phyloP scores from a whole-genome alignment of 2,888 invertebrate genomes.

The Diloba caeruleocephala region DNA sequence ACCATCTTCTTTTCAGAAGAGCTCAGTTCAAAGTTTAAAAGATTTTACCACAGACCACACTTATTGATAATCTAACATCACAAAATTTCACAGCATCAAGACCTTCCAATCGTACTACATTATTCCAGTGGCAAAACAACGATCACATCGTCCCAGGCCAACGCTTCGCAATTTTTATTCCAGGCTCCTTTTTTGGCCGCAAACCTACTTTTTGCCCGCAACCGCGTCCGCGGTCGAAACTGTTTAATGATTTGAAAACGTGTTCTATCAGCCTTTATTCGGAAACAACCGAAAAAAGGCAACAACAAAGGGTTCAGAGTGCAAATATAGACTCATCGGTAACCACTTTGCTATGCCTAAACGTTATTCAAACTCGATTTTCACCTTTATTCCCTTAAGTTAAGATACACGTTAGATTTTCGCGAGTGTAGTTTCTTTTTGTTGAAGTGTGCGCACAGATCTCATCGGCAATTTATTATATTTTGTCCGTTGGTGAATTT shows the following conservation, averaged over 20 bases:
- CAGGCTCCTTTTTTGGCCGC: conserved; percentile 68
- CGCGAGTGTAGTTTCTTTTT: conserved; percentile 51
- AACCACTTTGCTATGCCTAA: conserved; percentile 36
- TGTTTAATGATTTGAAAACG: conserved; percentile 90
- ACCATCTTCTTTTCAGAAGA: too few relatives aligned
- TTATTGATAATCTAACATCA: too few relatives aligned
- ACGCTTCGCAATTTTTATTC: conserved; percentile 72
- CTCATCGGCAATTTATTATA: conserved; percentile 89
- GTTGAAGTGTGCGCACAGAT: conserved; percentile 82
- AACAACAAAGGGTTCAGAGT: conserved; percentile 85
- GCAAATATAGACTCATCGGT: conserved; percentile 85
- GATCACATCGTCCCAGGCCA: conserved; percentile 73
- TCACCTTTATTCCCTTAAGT: conserved; percentile 55
- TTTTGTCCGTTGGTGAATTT: conserved; percentile 87
- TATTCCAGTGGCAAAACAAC: conserved; percentile 77
- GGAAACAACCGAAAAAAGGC: conserved; percentile 88
- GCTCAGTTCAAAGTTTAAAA: too few relatives aligned
- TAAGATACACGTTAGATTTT: conserved; percentile 50
- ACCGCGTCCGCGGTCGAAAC: conserved; percentile 85
- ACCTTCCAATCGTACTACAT: conserved; percentile 51
- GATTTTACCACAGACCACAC: too few relatives aligned
- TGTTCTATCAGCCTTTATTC: conserved; percentile 89
- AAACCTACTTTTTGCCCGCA: conserved; percentile 59
- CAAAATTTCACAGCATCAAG: conserved; percentile 57
- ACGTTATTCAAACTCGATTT: conserved; percentile 51